Base-by-base conservation (phyloP, 2,113 vertebrate genomes). In the Cephalophus harveyi region DNA sequence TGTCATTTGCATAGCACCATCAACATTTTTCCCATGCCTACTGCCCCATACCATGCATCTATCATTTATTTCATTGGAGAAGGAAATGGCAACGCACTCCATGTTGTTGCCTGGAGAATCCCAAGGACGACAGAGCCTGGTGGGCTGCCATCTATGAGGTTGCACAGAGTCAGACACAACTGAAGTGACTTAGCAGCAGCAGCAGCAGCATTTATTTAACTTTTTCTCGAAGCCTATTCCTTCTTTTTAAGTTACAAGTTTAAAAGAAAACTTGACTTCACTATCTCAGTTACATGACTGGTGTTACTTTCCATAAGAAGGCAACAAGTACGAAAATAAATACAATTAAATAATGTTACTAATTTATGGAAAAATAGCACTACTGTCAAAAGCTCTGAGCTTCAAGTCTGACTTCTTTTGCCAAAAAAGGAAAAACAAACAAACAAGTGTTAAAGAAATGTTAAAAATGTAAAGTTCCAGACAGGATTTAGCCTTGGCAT, bases 401-500 rank as follows among this genome's bases (percentile, higher is more conserved):
- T 78, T 89, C 84, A 57, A 25, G 17, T 21, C 50, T 95, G 25
- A 60, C 19, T 64, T 71, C 54, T 2, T 50, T 93, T 90, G 19
- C 21, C 12, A 50, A 52, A 50, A 48, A 30, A 36, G 14, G 4
- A 43, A 30, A 27, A 67, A 40, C 19, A 55, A 55, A 50, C 13
- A 50, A 15, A 50, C 7, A 76, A 74, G 83, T 54, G 14, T 46
- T 92, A 43, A 46, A 91, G 57, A 54, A 3, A 40, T 93, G 50
- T 71, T 93, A 89, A 95, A 93, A 64, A 62, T 46, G 50, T 62
- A 89, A 40, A 82, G 30, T 85, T 95, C 27, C 46, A 86, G 30
- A 84, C 57, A 94, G 52, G 90, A 81, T 94, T 64, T 95, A 93
- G 83, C 88, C 85, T 86, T 86, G 16, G 23, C 94, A 57, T 95